phyloP scores from a whole-genome alignment of 2,888 invertebrate genomes.

The Amblyteles armatorius region DNA sequence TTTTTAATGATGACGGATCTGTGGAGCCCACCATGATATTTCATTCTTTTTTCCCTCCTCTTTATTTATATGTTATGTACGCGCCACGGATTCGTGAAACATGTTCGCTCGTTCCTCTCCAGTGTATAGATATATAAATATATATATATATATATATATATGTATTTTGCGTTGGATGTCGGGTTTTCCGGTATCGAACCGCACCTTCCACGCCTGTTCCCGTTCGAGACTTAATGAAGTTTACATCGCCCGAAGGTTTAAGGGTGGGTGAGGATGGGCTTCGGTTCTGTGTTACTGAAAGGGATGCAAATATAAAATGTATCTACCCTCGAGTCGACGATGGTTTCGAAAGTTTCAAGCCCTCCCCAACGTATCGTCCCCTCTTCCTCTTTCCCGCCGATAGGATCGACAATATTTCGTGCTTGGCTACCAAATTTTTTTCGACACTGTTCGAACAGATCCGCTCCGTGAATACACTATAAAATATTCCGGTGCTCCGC shows the following conservation, averaged over 20 bases:
- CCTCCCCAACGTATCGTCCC: slow-evolving; percentile 42
- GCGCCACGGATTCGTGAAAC: background rate
- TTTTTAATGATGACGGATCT: slow-evolving; percentile 45
- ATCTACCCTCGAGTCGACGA: slow-evolving; percentile 50
- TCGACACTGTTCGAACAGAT: background rate
- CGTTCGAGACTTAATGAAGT: slow-evolving; percentile 61
- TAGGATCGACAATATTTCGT: background rate
- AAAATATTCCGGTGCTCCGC: background rate
- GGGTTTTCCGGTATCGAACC: slow-evolving; percentile 27
- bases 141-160: background rate
- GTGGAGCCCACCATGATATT: background rate
- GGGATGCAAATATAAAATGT: slow-evolving; percentile 68
- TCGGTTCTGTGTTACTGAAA: slow-evolving; percentile 50
- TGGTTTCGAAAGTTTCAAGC: slow-evolving; percentile 52
- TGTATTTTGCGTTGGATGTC: slow-evolving; percentile 8
- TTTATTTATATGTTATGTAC: slow-evolving; percentile 19
- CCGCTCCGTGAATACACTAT: background rate
- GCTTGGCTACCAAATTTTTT: background rate
- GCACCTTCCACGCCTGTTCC: slow-evolving; percentile 23
- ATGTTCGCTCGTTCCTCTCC: slow-evolving; percentile 1
- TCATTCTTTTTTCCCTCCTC: slow-evolving; percentile 10
- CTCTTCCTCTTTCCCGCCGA: background rate
- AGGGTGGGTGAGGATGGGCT: slow-evolving; percentile 25
- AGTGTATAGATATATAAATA: background rate
- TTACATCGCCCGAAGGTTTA: slow-evolving; percentile 58